Evolutionary conservation across 2,888 invertebrate species (phyloP).

Genomic region (Prenolepis imparis): DNA sequence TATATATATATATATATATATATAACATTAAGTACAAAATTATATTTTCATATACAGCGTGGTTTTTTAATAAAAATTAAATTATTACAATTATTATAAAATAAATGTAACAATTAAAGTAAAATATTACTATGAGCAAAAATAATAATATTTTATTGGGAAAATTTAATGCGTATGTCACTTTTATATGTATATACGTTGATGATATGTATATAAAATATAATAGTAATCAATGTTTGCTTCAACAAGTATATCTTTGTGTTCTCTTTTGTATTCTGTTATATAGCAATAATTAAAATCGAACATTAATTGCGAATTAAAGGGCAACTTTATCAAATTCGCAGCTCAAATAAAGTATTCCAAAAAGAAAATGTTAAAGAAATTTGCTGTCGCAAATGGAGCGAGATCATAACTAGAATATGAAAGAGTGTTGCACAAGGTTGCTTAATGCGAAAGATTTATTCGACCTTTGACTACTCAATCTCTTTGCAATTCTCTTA

Average conservation of each 20-base stretch:
- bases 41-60: background rate
- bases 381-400: no score
- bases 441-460: background rate
- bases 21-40: background rate
- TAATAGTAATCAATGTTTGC: background rate
- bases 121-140: background rate
- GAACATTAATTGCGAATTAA: no score
- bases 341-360: no score
- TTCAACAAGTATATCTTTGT: background rate
- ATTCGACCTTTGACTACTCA: background rate
- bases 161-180: background rate
- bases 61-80: background rate
- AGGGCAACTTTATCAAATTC: no score
- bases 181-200: background rate
- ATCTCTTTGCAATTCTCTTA: no score
- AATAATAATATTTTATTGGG: background rate
- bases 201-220: background rate
- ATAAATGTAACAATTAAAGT: background rate
- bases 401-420: background rate
- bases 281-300: conserved; percentile 5
- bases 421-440: background rate
- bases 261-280: background rate
- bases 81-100: background rate
- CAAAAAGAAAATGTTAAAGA: no score
- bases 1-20: background rate